Base-by-base conservation (phyloP, 1,140 invertebrate species). In the Polyergus mexicanus region DNA sequence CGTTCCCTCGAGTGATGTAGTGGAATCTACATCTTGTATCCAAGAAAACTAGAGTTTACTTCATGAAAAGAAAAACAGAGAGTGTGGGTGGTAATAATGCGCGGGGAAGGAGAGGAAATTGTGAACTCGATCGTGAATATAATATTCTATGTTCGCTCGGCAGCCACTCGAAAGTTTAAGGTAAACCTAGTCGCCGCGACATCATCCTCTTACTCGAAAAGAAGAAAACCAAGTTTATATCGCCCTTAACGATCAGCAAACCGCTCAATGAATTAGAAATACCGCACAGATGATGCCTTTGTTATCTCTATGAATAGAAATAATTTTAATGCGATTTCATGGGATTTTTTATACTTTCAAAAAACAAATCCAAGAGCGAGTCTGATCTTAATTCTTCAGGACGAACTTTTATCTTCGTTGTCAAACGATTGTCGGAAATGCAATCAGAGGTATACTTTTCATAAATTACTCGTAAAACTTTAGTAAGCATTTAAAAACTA, bases 261-360 rank as follows among this genome's bases (percentile, higher is more conserved):
- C 38, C n/a, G 35, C 75, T 65, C 75, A 19, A 65, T 81, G 78
- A 81, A 81, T 71, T 81, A 81, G 66, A 56, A 71, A 81, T 71
- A 81, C 35, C 62, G 38, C 62, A 28, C 32, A n/a, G 16, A 38
- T 71, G 22, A 80, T 66, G 75, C 51, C 72, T 69, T 72, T 32
- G 51, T 68, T 41, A 22, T 16, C 72, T 81, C 65, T 47, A 81
- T 81, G 78, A 81, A 81, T 81, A 72, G 78, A 81, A 81, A 81
- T 81, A 81, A 81, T 68, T 81, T 81, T 71, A 81, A 81, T 66
- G 77, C 51, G 51, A 56, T 72, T 71, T 38, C 38, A 47, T 41
- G 38, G 77, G 35, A 71, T 47, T 58, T 58, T 25, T 38, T 19
- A 25, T 35, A 58, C 47, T 22, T 56, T 16, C 47, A 32, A 80